phyloP scores from a whole-genome alignment of 30 jellyfish, hydroid and myxozoan species.

The Aurelia sp. region DNA sequence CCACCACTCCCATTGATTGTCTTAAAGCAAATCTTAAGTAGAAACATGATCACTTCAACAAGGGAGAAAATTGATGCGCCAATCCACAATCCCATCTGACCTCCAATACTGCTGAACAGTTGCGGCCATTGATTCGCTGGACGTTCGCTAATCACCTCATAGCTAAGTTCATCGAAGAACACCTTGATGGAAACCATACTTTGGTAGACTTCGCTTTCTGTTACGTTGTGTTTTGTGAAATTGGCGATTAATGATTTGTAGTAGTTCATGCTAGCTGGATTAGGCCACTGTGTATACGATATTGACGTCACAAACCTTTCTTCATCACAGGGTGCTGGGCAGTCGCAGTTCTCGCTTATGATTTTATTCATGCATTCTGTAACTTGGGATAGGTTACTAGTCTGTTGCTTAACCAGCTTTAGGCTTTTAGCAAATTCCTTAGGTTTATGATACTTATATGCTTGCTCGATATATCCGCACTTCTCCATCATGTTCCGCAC shows the following conservation, averaged over 20 bases:
- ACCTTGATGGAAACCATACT: neutral
- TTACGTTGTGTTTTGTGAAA: neutral
- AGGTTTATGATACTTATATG: conserved; percentile 2
- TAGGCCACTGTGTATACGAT: conserved; percentile 1
- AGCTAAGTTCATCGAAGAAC: conserved; percentile 1
- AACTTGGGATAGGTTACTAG: no score
- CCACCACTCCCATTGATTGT: no score
- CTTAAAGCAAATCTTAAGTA: neutral
- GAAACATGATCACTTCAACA: neutral
- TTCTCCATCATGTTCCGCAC: neutral
- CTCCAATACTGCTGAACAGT: neutral
- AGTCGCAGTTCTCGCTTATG: neutral
- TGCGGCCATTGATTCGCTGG: neutral
- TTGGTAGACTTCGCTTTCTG: neutral
- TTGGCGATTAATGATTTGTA: neutral
- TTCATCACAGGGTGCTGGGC: conserved; percentile 10
- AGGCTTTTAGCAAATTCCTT: neutral
- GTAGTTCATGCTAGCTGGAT: neutral
- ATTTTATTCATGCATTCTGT: neutral
- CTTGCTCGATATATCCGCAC: neutral
- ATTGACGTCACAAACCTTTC: neutral
- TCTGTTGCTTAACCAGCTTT: neutral
- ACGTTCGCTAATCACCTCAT: neutral
- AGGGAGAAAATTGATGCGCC: conserved; percentile 7
- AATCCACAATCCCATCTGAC: conserved; percentile 13